Base-by-base conservation (phyloP, 2,113 vertebrate genomes). In the Ariopsis seemanni region DNA sequence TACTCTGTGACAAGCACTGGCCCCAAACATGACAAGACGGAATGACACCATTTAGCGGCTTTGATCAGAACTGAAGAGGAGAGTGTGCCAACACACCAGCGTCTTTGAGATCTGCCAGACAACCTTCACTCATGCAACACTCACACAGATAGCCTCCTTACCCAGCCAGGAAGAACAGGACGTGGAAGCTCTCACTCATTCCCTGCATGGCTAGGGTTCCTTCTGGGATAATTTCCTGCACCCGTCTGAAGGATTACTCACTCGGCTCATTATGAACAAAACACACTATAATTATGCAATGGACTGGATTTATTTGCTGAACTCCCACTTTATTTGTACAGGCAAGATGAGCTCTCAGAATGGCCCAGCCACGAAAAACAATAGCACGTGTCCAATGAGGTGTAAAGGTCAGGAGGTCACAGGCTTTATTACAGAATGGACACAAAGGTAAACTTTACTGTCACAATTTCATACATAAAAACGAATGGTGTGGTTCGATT, bases 191-290 rank as follows among this genome's bases (percentile, higher is more conserved):
- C 60, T 58, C 78, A 62, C 63, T 58, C 57, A 81, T 80, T 65
- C 14, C 42, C 83, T 69, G 77, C 60, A 81, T 3, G 60, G 84
- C 65, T 77, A 77, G 71, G 83, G 85, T 60, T 87, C 48, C 55
- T 74, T 89, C 22, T 62, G 50, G 34, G 63, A 88, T 83, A 86
- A 88, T 82, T 89, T 87, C 84, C 63, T 75, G 74, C 25, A 84
- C 87, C 77, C 3, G 67, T 90, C 89, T 83, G 86, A 90, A 87
- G 78, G 86, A 90, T 91, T 86, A 85, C 69, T 85, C 86, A 80
- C 72, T 89, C 85, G 83, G 85, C 75, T 91, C 88, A 90, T 89
- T 90, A 91, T 85, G 57, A 87, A 90, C 86, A 90, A 89, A 89
- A 89, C 85, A 85, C 85, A 89, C 83, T 88, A 87, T 89, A 89